Evolutionary conservation across 2,113 vertebrate species (phyloP), one percentile per base, ranked within the genome.

Genomic region (Microcebus jonahi): DNA sequence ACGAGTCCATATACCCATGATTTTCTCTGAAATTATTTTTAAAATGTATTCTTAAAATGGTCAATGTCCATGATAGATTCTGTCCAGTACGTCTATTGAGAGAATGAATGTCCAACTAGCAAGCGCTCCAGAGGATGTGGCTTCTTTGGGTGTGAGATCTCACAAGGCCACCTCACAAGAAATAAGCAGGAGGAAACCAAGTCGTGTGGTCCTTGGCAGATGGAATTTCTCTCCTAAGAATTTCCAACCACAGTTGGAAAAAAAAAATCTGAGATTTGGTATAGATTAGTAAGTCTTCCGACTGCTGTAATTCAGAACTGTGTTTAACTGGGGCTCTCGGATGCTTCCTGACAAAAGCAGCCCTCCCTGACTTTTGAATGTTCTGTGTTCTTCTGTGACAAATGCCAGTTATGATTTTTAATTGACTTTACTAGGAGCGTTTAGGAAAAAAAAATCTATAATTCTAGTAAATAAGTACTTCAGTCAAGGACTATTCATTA

Each of bases 391-490:
- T 88, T 83, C 93, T 93, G 83, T 94, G 61, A 84, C 83, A 95
- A 97, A 95, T 67, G 76, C 92, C 88, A 79, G 94, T 95, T 83
- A 83, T 67, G 96, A 96, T 87, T 96, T 97, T 95, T 97, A 97
- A 97, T 97, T 96, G 97, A 97, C 93, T 98, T 95, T 95, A 48
- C 83, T 55, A 86, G 6, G 39, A 97, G 93, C 42, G 71, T 96
- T 77, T 81, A 63, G 55, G 67, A 4, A 57, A 48, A 20, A 70
- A 63, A 92, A 75, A 25, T 93, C 82, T 94, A 63, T 95, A 93
- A 97, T 97, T 97, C 95, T 92, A 92, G 96, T 93, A 97, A 98
- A 96, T 96, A 97, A 97, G 96, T 97, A 96, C 97, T 98, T 95
- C 95, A 97, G 91, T 97, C 96, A 97, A 96, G 97, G 93, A 96